Percentiles rank a stretch among this genome's conserved stretches.
Evolutionary conservation across 1,140 invertebrate species (phyloP).

Genomic region (Stegodyphus mimosarum): DNA sequence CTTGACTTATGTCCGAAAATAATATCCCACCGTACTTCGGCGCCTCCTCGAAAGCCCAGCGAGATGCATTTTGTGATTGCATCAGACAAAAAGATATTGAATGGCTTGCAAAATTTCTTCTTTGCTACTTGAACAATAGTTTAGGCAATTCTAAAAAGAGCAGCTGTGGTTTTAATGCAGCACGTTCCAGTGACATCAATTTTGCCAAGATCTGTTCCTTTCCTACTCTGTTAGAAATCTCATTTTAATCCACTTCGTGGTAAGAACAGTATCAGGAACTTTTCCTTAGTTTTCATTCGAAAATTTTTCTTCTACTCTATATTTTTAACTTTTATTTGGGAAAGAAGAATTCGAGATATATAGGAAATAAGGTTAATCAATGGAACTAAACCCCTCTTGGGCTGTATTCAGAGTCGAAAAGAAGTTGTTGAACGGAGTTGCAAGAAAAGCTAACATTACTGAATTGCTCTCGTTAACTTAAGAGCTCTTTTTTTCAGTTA

Average conservation of each 20-base stretch:
- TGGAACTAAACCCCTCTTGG: conserved; percentile 25
- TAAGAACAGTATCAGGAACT: conserved; percentile 13
- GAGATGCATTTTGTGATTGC: too few relatives aligned
- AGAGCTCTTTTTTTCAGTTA: conserved; percentile 11
- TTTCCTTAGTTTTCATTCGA: conserved; percentile 31
- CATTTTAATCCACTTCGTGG: conserved; percentile 57
- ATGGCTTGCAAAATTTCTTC: too few relatives aligned
- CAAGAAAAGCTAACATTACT: conserved; percentile 52
- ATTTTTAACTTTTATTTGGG: conserved; percentile 17
- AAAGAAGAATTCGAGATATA: conserved; percentile 25
- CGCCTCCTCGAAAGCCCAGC: too few relatives aligned
- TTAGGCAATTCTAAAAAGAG: neutral
- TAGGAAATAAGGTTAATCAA: conserved; percentile 55
- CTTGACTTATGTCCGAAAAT: too few relatives aligned
- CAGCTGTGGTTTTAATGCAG: conserved; percentile 19
- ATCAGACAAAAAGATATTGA: too few relatives aligned
- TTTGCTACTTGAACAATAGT: too few relatives aligned
- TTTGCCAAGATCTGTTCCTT: neutral
- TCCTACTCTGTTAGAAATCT: conserved; percentile 14
- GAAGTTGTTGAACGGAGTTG: conserved; percentile 35
- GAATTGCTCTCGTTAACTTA: conserved; percentile 51
- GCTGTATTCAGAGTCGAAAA: conserved; percentile 18
- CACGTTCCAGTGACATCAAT: conserved; percentile 39
- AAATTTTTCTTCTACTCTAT: conserved; percentile 33
- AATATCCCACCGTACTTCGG: too few relatives aligned